Base-by-base conservation (phyloP, 2,113 vertebrate genomes). In the Trochalopteron elliotii region DNA sequence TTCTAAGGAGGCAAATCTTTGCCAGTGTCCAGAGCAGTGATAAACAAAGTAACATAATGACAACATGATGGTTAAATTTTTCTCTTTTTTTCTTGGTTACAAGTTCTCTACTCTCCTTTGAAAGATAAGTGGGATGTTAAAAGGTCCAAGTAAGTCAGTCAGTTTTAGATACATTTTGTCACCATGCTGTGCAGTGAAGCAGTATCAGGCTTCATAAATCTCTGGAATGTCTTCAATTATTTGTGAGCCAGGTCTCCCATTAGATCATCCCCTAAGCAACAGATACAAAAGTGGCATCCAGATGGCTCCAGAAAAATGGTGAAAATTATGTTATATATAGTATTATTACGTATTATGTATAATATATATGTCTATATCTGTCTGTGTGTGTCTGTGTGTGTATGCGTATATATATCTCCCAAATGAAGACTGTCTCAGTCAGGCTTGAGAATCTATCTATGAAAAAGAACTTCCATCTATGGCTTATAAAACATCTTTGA, bases 141-240 rank as follows among this genome's bases (percentile, higher is more conserved):
- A 47, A 11, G 4, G 2, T n/a, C 6, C 0, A 1, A 42, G 14
- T 19, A 65, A 79, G 11, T 23, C 15, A 20, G 7, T 31, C 15
- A 22, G 4, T 57, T 74, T 94, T 47, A 50, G 87, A 72, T 44
- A 44, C 7, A 4, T 70, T 19, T 68, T 88, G 33, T 15, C 18
- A 50, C 16, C 15, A 23, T 27, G 3, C 5, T 39, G 6, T 40
- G 16, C 31, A 44, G 7, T 12, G 30, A 56, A 63, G 20, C 33
- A 39, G 4, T 35, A 61, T 22, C 18, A 35, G 47, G 4, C 17
- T 47, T 55, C 12, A 16, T 39, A 68, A 82, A 47, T 42, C n/a
- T 53, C 50, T 79, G 13, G 30, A 71, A 50, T 9, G 59, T 4
- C 8, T 71, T 75, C 20, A 60, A 33, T 4, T 12, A 2, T 56